These are phyloP conservation scores for Lacerta viridis DNA, from an alignment of 2,797 vertebrate species.

Conservation along the genomic window DNA sequence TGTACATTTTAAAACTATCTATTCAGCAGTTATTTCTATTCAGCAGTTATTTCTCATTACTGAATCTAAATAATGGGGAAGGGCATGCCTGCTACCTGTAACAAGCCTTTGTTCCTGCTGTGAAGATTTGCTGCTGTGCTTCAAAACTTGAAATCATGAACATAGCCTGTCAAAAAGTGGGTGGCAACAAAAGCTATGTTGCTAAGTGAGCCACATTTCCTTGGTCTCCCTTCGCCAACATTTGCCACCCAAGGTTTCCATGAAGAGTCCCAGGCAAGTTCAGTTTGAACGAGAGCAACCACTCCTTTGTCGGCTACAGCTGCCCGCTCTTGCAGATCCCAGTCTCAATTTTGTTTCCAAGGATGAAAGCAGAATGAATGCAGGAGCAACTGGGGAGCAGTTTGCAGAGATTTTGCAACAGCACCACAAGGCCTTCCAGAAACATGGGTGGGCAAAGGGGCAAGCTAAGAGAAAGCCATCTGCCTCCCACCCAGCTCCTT, in stretches of 20 bases:
- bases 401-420: neutral
- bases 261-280: neutral
- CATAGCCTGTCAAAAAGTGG: neutral
- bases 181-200: neutral
- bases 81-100: neutral
- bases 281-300: neutral
- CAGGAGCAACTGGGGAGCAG: neutral
- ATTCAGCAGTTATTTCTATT: neutral
- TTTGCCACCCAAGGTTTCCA: neutral
- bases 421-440: neutral
- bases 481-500: neutral
- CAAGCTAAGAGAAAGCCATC: fast-evolving
- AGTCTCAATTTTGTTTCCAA: neutral
- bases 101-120: neutral
- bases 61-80: neutral
- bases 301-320: neutral
- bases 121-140: slow-evolving; percentile 2
- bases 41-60: neutral
- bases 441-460: slow-evolving; percentile 21
- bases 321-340: neutral
- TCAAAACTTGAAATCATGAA: slow-evolving; percentile 3
- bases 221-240: neutral
- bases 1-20: too few species aligned
- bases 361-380: neutral
- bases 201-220: neutral